These are phyloP conservation scores for Drosophila incognita DNA, from an alignment of 2,888 invertebrate species.

Conservation along the genomic window DNA sequence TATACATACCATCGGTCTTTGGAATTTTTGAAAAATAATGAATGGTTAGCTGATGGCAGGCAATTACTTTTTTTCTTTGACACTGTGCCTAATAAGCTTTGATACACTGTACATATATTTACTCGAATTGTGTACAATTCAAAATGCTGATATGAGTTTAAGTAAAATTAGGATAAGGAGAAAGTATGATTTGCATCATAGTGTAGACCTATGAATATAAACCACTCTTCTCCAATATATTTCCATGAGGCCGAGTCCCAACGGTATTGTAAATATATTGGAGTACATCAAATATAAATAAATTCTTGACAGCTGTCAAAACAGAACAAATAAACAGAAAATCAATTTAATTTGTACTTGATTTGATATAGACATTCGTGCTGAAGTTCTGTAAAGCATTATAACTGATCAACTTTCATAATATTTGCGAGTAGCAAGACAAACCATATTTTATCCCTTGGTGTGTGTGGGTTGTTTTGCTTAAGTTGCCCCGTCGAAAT, in stretches of 20 bases:
- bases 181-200: too few relatives aligned
- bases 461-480: neutral
- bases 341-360: neutral
- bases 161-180: too few relatives aligned
- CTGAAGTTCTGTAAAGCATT: neutral
- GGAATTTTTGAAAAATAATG: too few relatives aligned
- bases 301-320: neutral
- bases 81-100: too few relatives aligned
- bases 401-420: neutral
- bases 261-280: neutral
- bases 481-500: conserved; percentile 1
- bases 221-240: too few relatives aligned
- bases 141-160: too few relatives aligned
- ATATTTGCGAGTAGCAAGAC: neutral
- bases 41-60: too few relatives aligned
- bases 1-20: too few relatives aligned
- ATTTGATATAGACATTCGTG: neutral
- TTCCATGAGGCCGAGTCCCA: neutral
- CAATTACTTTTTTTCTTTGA: too few relatives aligned
- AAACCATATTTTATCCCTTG: neutral
- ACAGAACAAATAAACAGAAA: neutral
- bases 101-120: neutral
- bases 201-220: too few relatives aligned
- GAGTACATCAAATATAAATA: neutral
- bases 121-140: too few relatives aligned